Percentiles rank a stretch among this genome's conserved stretches.
Conservation (phyloP, 1,140 invertebrate species). For the Melanaphis sacchari region DNA sequence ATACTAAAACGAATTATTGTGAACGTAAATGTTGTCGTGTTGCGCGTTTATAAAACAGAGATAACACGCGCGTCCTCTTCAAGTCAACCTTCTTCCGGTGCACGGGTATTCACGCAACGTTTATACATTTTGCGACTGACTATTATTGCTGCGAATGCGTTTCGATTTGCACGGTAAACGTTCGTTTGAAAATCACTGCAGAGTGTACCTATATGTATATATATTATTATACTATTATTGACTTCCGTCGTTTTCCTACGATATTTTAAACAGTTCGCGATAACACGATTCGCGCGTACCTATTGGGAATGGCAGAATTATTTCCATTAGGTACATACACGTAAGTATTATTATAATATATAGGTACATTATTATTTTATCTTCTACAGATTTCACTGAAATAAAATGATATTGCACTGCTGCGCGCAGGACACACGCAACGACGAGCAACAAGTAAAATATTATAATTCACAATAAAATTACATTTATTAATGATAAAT, state of each 20-base stretch:
- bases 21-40: too few relatives aligned
- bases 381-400: not conserved
- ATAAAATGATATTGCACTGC: not conserved
- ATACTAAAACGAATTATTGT: too few relatives aligned
- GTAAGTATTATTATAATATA: not conserved
- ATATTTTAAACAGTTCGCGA: too few relatives aligned
- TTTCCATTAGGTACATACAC: too few relatives aligned
- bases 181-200: not conserved
- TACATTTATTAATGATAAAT: not conserved
- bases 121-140: not conserved
- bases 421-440: not conserved
- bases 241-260: not conserved
- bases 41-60: too few relatives aligned
- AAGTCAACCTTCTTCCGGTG: not conserved
- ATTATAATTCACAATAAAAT: not conserved
- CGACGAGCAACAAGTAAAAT: not conserved
- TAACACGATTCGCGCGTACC: too few relatives aligned
- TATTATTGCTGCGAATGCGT: not conserved
- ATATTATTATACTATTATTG: not conserved
- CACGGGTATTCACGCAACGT: too few relatives aligned
- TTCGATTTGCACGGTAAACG: not conserved
- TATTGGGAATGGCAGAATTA: too few relatives aligned
- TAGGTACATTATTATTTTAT: too few relatives aligned
- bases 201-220: too few relatives aligned
- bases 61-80: too few relatives aligned